These are phyloP conservation scores for Carettochelys insculpta DNA, from an alignment of 2,113 vertebrate species.

Conservation along the genomic window DNA sequence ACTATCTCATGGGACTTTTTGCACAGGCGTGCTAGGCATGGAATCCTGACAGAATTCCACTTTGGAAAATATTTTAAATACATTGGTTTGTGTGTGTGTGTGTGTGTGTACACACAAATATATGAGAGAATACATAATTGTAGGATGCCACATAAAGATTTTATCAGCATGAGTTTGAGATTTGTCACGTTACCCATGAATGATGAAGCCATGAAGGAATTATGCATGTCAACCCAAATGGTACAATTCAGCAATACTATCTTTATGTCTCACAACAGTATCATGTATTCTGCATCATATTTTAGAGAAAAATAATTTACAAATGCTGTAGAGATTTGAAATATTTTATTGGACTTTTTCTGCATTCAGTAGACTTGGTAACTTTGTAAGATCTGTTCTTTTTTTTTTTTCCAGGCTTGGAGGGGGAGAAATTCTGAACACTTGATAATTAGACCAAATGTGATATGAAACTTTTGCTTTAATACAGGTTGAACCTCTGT, in stretches of 20 bases:
- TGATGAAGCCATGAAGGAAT: background rate
- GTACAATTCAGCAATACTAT: background rate
- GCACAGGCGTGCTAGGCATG: background rate
- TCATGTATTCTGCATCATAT: background rate
- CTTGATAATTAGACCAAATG: background rate
- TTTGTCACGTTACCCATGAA: background rate
- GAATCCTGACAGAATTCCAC: background rate
- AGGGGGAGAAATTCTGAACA: background rate
- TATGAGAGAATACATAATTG: background rate
- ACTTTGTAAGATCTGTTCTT: background rate
- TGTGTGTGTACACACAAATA: background rate
- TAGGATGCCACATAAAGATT: constrained; percentile 1
- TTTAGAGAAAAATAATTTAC: background rate
- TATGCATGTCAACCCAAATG: background rate
- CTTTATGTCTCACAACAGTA: background rate
- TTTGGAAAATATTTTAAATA: background rate
- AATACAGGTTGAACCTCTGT: no score
- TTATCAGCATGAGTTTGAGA: background rate
- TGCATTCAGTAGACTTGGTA: background rate
- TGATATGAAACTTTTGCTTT: background rate
- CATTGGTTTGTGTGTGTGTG: background rate
- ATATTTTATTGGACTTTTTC: background rate
- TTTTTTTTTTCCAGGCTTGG: background rate
- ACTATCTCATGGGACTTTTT: background rate
- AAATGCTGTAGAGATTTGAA: background rate